These are phyloP conservation scores for Drosophila fuyamai DNA, from an alignment of 1,140 invertebrate genomes.

Conservation along the genomic window DNA sequence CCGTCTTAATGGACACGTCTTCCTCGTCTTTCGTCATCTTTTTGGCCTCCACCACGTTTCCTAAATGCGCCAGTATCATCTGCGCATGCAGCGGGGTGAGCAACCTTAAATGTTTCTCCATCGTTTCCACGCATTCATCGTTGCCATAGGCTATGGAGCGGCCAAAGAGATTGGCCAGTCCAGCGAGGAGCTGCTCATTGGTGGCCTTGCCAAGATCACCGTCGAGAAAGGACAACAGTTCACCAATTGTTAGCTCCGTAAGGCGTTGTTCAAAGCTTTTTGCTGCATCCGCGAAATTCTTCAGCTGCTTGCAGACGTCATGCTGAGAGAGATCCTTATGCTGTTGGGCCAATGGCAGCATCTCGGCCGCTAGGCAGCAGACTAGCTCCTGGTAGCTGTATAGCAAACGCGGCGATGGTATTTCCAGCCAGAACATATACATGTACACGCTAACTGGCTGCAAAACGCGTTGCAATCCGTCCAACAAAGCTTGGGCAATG, in stretches of 20 bases:
- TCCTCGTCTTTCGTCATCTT: neutral
- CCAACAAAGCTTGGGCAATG: conserved; percentile 26
- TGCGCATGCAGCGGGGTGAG: conserved; percentile 21
- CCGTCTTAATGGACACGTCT: neutral
- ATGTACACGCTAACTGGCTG: conserved; percentile 56
- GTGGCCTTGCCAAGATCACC: conserved; percentile 5
- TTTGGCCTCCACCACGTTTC: conserved; percentile 12
- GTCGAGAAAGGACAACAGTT: conserved; percentile 60
- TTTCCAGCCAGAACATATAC: conserved; percentile 70
- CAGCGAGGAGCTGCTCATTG: conserved; percentile 19
- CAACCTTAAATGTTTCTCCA: conserved; percentile 42
- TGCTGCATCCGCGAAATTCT: conserved; percentile 49
- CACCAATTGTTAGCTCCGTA: conserved; percentile 45
- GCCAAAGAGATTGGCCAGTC: conserved; percentile 47
- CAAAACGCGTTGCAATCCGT: conserved; percentile 58
- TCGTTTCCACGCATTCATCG: conserved; percentile 68
- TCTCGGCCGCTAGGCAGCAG: conserved; percentile 4
- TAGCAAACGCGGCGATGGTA: conserved; percentile 26
- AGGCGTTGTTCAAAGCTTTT: conserved; percentile 54
- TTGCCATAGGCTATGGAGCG: conserved; percentile 54
- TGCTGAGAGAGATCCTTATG: conserved; percentile 1
- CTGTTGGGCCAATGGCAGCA: conserved; percentile 21
- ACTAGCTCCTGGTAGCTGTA: conserved; percentile 56
- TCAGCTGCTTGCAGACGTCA: conserved; percentile 45
- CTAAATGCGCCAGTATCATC: conserved; percentile 22